These are phyloP conservation scores for Acronicta aceris DNA, from an alignment of 2,888 invertebrate genomes.

Conservation along the genomic window DNA sequence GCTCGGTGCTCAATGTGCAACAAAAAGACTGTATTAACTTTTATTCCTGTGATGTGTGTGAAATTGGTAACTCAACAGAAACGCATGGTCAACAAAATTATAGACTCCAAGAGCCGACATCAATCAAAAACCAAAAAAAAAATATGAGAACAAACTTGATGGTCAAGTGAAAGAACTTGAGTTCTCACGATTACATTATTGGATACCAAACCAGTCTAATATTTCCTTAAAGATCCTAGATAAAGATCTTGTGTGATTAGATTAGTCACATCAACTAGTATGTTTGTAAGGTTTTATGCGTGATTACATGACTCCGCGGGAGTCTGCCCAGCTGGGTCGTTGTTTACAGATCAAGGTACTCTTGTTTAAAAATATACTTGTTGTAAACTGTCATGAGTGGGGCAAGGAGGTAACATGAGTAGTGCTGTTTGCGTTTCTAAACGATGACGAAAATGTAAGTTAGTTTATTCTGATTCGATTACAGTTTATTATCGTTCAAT, in stretches of 20 bases:
- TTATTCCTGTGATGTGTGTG: no score
- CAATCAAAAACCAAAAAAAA: constrained; percentile 3
- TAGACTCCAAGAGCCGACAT: not conserved
- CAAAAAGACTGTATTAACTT: no score
- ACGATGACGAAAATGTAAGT: not conserved
- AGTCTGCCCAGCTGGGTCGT: constrained; percentile 59
- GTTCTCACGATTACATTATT: constrained; percentile 28
- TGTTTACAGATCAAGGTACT: constrained; percentile 55
- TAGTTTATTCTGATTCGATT: no score
- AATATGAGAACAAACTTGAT: constrained; percentile 11
- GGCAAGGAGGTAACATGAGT: constrained; percentile 22
- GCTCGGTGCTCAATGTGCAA: no score
- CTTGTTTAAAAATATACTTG: constrained; percentile 47
- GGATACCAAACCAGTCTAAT: constrained; percentile 14
- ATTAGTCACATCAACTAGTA: constrained; percentile 22
- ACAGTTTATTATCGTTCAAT: no score
- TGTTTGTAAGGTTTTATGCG: constrained; percentile 46
- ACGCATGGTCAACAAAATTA: constrained; percentile 10
- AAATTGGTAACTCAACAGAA: no score
- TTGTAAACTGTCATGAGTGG: constrained; percentile 30
- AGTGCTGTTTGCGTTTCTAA: constrained; percentile 4
- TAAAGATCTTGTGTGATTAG: constrained; percentile 22
- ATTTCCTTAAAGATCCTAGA: constrained; percentile 4
- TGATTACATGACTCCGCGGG: constrained; percentile 68
- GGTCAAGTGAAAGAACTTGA: constrained; percentile 23